phyloP scores from a whole-genome alignment of 1,140 invertebrate species.

The Centruroides vittatus region DNA sequence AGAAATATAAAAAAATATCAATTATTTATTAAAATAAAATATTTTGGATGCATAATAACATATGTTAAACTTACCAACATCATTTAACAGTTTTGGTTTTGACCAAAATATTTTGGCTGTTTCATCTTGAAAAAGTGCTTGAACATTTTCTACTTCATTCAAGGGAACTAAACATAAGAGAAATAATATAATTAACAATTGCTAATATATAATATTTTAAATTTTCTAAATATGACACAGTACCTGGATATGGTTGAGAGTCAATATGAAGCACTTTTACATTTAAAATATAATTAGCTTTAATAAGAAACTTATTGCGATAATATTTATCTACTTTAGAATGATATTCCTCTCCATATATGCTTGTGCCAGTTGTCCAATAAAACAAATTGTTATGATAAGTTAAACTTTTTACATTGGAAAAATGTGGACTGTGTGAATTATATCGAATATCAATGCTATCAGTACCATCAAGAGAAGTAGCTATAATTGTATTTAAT shows the following conservation, averaged over 20 bases:
- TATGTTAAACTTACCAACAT: constrained; percentile 43
- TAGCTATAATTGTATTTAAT: constrained; percentile 55
- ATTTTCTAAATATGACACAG: no score
- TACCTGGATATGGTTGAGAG: constrained; percentile 54
- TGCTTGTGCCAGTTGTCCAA: constrained; percentile 41
- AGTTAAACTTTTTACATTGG: constrained; percentile 56
- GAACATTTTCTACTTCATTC: constrained; percentile 55
- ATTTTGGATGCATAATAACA: neutral
- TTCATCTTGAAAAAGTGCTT: constrained; percentile 56
- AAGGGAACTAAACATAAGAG: constrained; percentile 36
- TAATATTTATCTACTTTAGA: constrained; percentile 26
- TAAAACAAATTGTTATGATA: constrained; percentile 58
- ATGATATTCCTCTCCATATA: constrained; percentile 52
- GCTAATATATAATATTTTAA: no score
- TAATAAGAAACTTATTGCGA: constrained; percentile 38
- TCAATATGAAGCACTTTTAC: constrained; percentile 44
- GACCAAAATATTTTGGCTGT: constrained; percentile 56
- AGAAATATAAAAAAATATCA: no score
- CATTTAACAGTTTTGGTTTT: constrained; percentile 53
- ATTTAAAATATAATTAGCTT: constrained; percentile 30
- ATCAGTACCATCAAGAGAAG: constrained; percentile 66
- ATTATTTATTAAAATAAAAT: no score
- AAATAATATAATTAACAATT: no score
- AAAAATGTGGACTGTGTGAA: constrained; percentile 56
- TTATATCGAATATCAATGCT: constrained; percentile 53